Percentiles rank a stretch among this genome's conserved stretches.
phyloP scores from a whole-genome alignment of 2,888 invertebrate genomes.

The Ctena decussata region DNA sequence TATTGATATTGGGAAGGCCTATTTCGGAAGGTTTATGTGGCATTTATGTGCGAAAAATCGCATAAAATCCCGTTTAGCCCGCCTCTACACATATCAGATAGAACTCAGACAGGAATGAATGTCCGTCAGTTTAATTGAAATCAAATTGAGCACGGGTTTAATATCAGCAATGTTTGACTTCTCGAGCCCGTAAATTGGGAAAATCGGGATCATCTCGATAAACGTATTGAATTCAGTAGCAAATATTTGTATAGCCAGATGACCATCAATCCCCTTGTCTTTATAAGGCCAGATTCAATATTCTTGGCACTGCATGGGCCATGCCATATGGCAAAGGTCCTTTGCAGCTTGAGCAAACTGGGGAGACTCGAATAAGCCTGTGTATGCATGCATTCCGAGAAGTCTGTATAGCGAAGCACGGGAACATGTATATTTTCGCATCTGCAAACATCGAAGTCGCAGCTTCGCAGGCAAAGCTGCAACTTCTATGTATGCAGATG shows the following conservation, averaged over 20 bases:
- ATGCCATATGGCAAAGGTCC: no score
- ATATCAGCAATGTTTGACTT: constrained; percentile 22
- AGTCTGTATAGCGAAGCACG: no score
- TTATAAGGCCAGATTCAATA: constrained; percentile 11
- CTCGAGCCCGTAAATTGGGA: constrained; percentile 5
- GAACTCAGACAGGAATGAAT: constrained; percentile 2
- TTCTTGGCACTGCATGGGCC: not conserved
- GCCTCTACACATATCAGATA: constrained; percentile 5
- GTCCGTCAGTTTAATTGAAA: constrained; percentile 14
- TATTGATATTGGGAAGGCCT: constrained; percentile 8
- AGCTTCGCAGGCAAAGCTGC: no score
- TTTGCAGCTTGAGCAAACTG: no score
- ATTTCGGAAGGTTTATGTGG: not conserved
- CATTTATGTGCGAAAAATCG: constrained; percentile 10
- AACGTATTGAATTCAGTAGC: constrained; percentile 7
- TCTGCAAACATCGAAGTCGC: no score
- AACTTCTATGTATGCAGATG: no score
- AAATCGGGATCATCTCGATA: constrained; percentile 14
- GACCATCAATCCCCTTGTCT: constrained; percentile 3
- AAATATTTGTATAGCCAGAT: constrained; percentile 1
- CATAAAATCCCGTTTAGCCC: not conserved
- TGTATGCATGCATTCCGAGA: no score
- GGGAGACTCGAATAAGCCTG: no score
- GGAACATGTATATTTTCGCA: no score
- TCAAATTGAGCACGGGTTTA: constrained; percentile 19